Evolutionary conservation across 2,888 invertebrate species (phyloP).

Genomic region (Morpho helenor): DNA sequence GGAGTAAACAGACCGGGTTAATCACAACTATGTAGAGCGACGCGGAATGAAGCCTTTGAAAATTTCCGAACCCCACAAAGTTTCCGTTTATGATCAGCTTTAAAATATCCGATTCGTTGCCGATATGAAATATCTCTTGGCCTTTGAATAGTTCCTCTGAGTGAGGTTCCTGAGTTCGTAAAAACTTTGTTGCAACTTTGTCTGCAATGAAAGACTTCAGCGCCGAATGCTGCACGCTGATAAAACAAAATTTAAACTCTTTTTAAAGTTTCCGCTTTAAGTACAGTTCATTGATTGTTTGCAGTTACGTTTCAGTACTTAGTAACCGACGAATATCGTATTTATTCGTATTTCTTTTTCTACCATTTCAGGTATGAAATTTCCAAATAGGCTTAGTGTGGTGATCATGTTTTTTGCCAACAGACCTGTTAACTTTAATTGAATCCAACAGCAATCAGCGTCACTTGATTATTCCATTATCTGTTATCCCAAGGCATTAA

Average conservation of each 20-base stretch:
- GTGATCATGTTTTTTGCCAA: too few relatives aligned
- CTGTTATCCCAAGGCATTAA: not conserved
- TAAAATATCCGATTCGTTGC: constrained; percentile 19
- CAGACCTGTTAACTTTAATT: too few relatives aligned
- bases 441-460: not conserved
- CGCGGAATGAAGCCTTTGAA: constrained; percentile 25
- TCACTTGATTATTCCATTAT: not conserved
- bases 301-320: not conserved
- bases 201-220: constrained; percentile 6
- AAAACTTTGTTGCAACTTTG: constrained; percentile 10
- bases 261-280: constrained; percentile 4
- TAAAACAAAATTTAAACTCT: constrained; percentile 14
- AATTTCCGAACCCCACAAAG: constrained; percentile 18
- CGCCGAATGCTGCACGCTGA: constrained; percentile 15
- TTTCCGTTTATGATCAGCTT: constrained; percentile 16
- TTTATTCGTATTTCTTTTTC: not conserved
- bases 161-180: constrained; percentile 1
- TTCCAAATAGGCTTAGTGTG: too few relatives aligned
- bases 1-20: constrained; percentile 26
- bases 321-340: too few relatives aligned
- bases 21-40: constrained; percentile 28
- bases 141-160: constrained; percentile 15
- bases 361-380: not conserved
- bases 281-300: not conserved
- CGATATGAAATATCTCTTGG: constrained; percentile 20